phyloP scores from a whole-genome alignment of 2,113 vertebrate species.

The Hippolais icterina region DNA sequence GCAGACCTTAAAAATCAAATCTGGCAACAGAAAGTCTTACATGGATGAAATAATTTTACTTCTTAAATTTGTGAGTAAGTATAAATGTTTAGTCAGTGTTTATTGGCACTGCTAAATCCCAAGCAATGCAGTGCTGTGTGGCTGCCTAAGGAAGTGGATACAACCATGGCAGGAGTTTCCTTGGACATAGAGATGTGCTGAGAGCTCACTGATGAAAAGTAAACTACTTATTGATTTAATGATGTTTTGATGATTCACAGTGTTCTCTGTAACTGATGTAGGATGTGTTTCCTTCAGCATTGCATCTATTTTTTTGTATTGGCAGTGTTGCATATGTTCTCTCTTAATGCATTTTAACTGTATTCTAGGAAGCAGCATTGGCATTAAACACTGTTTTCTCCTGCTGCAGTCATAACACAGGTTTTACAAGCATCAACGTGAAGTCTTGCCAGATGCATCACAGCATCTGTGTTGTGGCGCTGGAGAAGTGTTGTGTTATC shows the following conservation, averaged over 20 bases:
- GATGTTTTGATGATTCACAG: background rate
- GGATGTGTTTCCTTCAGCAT: background rate
- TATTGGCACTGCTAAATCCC: background rate
- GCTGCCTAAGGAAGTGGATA: background rate
- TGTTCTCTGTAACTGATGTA: background rate
- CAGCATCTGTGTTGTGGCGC: slow-evolving; percentile 8
- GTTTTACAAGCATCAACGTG: background rate
- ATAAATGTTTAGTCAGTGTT: background rate
- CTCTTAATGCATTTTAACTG: background rate
- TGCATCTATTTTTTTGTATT: background rate
- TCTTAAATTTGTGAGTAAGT: background rate
- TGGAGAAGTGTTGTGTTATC: background rate
- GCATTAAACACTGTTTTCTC: slow-evolving; percentile 16
- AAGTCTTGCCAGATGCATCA: slow-evolving; percentile 33
- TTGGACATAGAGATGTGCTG: background rate
- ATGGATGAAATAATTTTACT: background rate
- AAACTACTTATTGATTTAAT: background rate
- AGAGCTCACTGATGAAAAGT: background rate
- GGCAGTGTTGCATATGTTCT: slow-evolving; percentile 9
- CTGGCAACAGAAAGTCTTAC: background rate
- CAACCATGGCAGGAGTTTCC: background rate
- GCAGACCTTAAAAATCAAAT: background rate
- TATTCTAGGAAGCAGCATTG: slow-evolving; percentile 10
- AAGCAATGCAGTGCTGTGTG: background rate
- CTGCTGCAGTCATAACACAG: slow-evolving; percentile 21